A percentile compares a stretch with the other conserved stretches of the same genome.
Evolutionary conservation across 2,888 invertebrate genomes (phyloP).

Genomic region (Onchidella celtica): DNA sequence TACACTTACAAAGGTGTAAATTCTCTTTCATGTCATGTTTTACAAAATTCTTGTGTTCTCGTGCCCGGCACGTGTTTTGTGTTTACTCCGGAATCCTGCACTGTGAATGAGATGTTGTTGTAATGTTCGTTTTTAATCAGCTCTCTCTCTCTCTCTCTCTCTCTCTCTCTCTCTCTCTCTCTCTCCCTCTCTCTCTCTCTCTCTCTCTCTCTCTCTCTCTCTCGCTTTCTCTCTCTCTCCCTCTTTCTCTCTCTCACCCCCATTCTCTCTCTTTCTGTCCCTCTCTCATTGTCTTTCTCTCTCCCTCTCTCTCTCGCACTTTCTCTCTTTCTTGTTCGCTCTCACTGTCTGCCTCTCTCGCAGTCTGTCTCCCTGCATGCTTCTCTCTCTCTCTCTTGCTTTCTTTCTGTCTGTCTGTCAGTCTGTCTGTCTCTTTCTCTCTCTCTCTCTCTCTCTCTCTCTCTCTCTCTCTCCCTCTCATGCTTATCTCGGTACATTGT

Average conservation of each 20-base stretch:
- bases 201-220: not conserved
- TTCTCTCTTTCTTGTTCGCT: not conserved
- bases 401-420: conserved; percentile 27
- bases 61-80: no score
- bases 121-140: not conserved
- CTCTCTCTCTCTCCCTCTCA: conserved; percentile 20
- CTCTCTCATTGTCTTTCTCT: not conserved
- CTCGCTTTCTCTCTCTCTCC: not conserved
- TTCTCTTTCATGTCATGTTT: no score
- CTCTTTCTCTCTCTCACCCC: not conserved
- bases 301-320: conserved; percentile 14
- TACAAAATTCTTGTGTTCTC: no score
- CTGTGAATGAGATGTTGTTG: no score
- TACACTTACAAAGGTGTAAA: no score
- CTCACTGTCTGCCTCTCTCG: conserved; percentile 19
- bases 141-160: not conserved
- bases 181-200: not conserved
- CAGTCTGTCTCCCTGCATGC: not conserved
- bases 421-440: conserved; percentile 20
- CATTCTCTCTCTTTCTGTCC: conserved; percentile 3
- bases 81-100: no score
- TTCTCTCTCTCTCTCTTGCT: not conserved
- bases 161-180: not conserved
- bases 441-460: conserved; percentile 21
- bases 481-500: not conserved